These are phyloP conservation scores for Myotis myotis DNA, from an alignment of 2,797 vertebrate genomes.

Conservation along the genomic window DNA sequence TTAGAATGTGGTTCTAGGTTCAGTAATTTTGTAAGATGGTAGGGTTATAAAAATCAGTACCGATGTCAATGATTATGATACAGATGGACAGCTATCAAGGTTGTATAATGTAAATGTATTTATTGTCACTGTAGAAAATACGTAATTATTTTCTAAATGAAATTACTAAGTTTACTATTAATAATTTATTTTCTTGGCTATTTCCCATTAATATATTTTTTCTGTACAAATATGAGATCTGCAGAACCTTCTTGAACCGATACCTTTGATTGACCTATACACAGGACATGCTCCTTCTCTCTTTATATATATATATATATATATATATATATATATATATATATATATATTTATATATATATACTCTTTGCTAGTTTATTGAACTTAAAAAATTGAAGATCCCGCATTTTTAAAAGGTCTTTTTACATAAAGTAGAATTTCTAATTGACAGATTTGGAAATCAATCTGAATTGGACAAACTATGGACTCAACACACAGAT, in stretches of 20 bases:
- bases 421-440: constrained; percentile 83
- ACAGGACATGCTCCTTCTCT: not conserved
- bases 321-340: no score
- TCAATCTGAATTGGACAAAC: constrained; percentile 76
- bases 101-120: not conserved
- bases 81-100: not conserved
- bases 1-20: constrained; percentile 1
- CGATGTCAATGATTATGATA: not conserved
- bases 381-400: constrained; percentile 80
- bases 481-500: constrained; percentile 80
- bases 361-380: constrained; percentile 85
- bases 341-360: no score
- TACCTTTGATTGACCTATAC: not conserved
- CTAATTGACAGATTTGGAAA: constrained; percentile 83
- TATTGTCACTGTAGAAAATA: constrained; percentile 20
- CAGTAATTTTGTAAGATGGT: constrained; percentile 13
- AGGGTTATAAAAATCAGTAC: constrained; percentile 1
- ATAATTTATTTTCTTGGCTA: not conserved
- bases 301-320: constrained; percentile 30
- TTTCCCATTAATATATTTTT: not conserved
- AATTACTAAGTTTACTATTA: constrained; percentile 48
- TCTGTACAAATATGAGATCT: not conserved
- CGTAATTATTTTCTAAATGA: constrained; percentile 32
- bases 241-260: not conserved
- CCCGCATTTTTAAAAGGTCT: constrained; percentile 76